phyloP scores from a whole-genome alignment of 2,888 invertebrate genomes.

The Acanthococcus lagerstroemiae region DNA sequence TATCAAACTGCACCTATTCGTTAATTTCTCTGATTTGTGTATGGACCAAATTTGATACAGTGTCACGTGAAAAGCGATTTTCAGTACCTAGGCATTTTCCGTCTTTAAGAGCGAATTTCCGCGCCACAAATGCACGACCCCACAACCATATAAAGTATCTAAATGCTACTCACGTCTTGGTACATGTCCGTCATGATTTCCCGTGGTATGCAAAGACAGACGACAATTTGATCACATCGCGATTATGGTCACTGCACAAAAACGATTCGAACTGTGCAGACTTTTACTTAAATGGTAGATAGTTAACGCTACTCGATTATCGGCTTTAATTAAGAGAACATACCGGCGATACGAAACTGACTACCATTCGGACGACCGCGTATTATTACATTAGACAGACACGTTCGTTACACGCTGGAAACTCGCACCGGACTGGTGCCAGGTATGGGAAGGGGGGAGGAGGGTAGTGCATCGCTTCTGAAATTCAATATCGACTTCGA shows the following conservation, averaged over 20 bases:
- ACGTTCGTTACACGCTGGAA: neutral
- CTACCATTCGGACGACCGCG: constrained; percentile 16
- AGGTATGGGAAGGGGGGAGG: neutral
- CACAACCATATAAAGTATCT: too few relatives aligned
- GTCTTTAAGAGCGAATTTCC: too few relatives aligned
- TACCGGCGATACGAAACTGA: constrained; percentile 14
- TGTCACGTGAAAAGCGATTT: too few relatives aligned
- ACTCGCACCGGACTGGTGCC: neutral
- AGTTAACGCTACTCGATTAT: constrained; percentile 3
- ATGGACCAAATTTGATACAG: too few relatives aligned
- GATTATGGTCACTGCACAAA: neutral
- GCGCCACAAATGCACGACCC: too few relatives aligned
- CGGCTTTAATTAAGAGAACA: constrained; percentile 13
- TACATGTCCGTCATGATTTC: constrained; percentile 25
- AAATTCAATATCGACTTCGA: too few relatives aligned
- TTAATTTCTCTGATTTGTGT: too few relatives aligned
- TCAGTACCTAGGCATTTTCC: too few relatives aligned
- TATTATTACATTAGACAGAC: constrained; percentile 14
- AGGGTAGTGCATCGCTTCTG: neutral
- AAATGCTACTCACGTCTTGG: constrained; percentile 26
- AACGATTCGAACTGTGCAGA: neutral
- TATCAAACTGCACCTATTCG: too few relatives aligned
- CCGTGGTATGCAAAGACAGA: neutral
- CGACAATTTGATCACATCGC: constrained; percentile 22
- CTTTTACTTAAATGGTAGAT: neutral